phyloP scores from a whole-genome alignment of 2,113 vertebrate species.

The Eubucco bourcierii region DNA sequence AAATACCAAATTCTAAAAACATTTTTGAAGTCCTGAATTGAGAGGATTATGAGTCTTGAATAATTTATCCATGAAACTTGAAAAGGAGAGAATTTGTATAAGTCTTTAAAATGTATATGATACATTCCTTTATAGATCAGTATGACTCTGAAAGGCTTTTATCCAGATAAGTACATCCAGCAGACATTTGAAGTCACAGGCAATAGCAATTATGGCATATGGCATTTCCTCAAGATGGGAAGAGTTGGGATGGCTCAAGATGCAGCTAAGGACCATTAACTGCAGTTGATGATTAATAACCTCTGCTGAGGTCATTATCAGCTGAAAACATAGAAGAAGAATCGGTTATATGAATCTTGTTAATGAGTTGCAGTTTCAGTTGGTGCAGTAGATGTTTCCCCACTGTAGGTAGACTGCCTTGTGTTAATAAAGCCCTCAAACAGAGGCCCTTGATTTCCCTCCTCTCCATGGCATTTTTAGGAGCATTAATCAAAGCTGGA shows the following conservation, averaged over 20 bases:
- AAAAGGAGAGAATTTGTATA: slow-evolving; percentile 28
- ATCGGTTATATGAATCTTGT: neutral
- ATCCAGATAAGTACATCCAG: slow-evolving; percentile 5
- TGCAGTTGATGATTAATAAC: slow-evolving; percentile 42
- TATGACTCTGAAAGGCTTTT: slow-evolving; percentile 13
- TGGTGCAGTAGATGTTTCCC: neutral
- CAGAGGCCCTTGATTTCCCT: neutral
- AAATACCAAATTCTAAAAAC: neutral
- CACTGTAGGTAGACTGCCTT: neutral
- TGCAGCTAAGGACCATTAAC: slow-evolving; percentile 40
- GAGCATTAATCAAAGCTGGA: neutral
- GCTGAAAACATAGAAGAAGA: slow-evolving; percentile 8
- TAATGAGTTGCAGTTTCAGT: neutral
- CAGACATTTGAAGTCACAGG: slow-evolving; percentile 19
- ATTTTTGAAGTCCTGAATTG: neutral
- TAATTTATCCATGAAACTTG: slow-evolving; percentile 30
- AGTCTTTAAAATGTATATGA: neutral
- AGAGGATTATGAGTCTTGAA: slow-evolving; percentile 15
- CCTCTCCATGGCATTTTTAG: neutral
- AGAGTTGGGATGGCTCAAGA: slow-evolving; percentile 4
- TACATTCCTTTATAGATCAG: neutral
- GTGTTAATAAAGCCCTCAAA: neutral
- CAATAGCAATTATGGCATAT: slow-evolving; percentile 21
- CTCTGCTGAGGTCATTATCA: slow-evolving; percentile 49
- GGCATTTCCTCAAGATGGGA: neutral